A percentile compares a stretch with the other conserved stretches of the same genome.
Conservation (phyloP, 30 jellyfish, hydroid and myxozoan genomes). For the Cassiopea andromeda region DNA sequence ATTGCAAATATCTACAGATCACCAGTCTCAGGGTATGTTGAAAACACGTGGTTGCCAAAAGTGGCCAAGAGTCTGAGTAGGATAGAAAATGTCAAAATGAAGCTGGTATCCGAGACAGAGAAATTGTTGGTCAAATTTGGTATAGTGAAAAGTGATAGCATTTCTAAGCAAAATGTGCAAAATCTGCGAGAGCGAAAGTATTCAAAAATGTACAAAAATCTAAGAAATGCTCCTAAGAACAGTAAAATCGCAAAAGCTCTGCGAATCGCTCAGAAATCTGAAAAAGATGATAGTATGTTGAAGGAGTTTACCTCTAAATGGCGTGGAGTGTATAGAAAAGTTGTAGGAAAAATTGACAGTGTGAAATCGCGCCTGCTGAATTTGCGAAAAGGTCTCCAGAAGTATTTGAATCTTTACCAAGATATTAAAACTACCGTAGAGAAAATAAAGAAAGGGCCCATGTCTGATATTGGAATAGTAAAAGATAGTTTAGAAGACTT, state of each 20-base stretch:
- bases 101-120: conserved; percentile 16
- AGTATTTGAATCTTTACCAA: conserved; percentile 59
- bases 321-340: conserved; percentile 36
- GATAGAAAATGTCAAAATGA: conserved; percentile 36
- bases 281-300: conserved; percentile 43
- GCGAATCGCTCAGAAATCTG: conserved; percentile 21
- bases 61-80: conserved; percentile 44
- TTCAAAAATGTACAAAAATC: conserved; percentile 16
- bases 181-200: conserved; percentile 18
- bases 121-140: conserved; percentile 27
- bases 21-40: conserved; percentile 8
- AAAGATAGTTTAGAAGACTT: conserved; percentile 80
- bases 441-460: conserved; percentile 81
- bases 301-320: conserved; percentile 8
- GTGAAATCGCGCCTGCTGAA: conserved; percentile 51
- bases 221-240: neutral
- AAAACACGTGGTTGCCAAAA: conserved; percentile 39
- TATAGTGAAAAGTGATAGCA: neutral
- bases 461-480: conserved; percentile 83
- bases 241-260: conserved; percentile 8
- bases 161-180: neutral
- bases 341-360: conserved; percentile 60
- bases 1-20: conserved; percentile 22
- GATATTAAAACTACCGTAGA: conserved; percentile 72
- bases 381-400: conserved; percentile 58